These are phyloP conservation scores for Carassius gibelio DNA, from an alignment of 2,113 vertebrate species.

Conservation along the genomic window DNA sequence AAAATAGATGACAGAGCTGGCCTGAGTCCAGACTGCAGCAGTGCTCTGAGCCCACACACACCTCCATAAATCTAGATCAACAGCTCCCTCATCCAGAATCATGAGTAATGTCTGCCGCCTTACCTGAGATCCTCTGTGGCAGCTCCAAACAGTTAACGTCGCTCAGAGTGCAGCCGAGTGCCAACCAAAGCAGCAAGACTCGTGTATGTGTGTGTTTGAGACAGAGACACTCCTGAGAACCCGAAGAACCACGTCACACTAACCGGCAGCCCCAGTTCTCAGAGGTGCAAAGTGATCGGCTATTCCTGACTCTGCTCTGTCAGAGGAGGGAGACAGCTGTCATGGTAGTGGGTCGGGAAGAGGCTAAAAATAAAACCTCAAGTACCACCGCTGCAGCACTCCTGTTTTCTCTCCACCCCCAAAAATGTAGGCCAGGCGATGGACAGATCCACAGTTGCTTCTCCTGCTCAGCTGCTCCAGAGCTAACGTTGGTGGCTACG, in stretches of 20 bases:
- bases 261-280: conserved; percentile 27
- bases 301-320: conserved; percentile 70
- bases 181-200: background rate
- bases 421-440: conserved; percentile 57
- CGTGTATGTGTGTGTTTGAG: conserved; percentile 11
- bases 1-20: conserved; percentile 65
- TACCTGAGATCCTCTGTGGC: conserved; percentile 60
- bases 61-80: background rate
- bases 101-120: background rate
- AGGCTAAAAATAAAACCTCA: conserved; percentile 80
- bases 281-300: conserved; percentile 42
- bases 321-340: conserved; percentile 83
- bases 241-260: conserved; percentile 45
- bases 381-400: conserved; percentile 47
- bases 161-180: conserved; percentile 1
- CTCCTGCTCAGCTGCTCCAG: conserved; percentile 62
- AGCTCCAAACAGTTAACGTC: conserved; percentile 2
- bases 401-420: conserved; percentile 53
- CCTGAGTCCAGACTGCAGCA: conserved; percentile 41
- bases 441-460: conserved; percentile 54
- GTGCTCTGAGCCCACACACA: conserved; percentile 37
- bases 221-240: conserved; percentile 22
- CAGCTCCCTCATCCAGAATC: no score
- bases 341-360: conserved; percentile 67
- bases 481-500: conserved; percentile 15